Percentiles rank a stretch among this genome's conserved stretches.
These are phyloP conservation scores for Popillia japonica DNA, from an alignment of 1,140 invertebrate species.

Conservation along the genomic window DNA sequence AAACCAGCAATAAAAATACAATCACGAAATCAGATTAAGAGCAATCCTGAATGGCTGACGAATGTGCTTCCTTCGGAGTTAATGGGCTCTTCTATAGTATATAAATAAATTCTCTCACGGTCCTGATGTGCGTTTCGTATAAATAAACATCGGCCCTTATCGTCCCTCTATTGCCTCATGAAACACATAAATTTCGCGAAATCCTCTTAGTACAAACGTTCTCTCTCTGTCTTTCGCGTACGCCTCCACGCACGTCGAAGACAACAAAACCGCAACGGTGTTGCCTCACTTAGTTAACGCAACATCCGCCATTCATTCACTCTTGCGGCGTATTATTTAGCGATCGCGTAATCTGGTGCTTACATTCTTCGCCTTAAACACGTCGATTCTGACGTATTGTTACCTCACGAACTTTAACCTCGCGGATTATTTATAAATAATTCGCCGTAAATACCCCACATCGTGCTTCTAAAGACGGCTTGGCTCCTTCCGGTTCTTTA, in stretches of 20 bases:
- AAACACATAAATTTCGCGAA: conserved; percentile 25
- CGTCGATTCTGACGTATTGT: conserved; percentile 1
- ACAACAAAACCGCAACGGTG: conserved; percentile 8
- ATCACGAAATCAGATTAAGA: conserved; percentile 27
- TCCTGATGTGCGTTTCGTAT: not conserved
- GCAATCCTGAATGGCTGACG: conserved; percentile 15
- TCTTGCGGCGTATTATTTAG: conserved; percentile 19
- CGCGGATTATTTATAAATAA: not conserved
- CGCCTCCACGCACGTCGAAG: not conserved
- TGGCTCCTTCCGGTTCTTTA: too few relatives aligned
- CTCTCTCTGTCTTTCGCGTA: too few relatives aligned
- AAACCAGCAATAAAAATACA: conserved; percentile 19
- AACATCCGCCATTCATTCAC: conserved; percentile 1
- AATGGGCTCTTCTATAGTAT: conserved; percentile 16
- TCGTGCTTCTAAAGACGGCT: too few relatives aligned
- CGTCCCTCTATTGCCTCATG: conserved; percentile 22
- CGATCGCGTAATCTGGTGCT: not conserved
- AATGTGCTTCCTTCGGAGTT: not conserved
- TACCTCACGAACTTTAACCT: not conserved
- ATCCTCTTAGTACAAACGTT: not conserved
- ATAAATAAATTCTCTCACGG: conserved; percentile 11
- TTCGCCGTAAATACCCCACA: not conserved
- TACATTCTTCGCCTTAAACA: not conserved
- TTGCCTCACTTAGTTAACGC: conserved; percentile 2
- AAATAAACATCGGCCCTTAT: conserved; percentile 27